Evolutionary conservation across 2,797 vertebrate species (phyloP).

Genomic region (Acanthiza pusilla): DNA sequence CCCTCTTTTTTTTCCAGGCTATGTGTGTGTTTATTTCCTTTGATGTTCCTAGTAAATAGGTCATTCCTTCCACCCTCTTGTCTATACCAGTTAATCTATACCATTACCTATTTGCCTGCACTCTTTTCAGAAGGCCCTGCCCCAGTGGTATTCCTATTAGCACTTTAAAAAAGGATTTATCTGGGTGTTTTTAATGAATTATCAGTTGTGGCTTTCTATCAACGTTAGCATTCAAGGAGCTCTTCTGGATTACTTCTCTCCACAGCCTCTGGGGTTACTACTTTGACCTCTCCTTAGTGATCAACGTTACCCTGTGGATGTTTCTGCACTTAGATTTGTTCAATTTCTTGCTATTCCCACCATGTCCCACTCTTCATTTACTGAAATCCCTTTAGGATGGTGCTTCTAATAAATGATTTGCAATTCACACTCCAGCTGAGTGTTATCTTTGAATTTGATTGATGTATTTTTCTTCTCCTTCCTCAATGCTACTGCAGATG

Average conservation of each 20-base stretch:
- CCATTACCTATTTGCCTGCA: neutral
- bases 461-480: conserved; percentile 30
- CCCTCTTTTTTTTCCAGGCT: neutral
- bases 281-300: neutral
- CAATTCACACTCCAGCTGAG: conserved; percentile 3
- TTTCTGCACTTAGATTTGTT: neutral
- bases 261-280: neutral
- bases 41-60: conserved; percentile 46
- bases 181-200: neutral
- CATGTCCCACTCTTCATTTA: conserved; percentile 14
- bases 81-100: conserved; percentile 29
- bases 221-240: neutral
- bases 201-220: neutral
- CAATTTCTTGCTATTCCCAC: conserved; percentile 11
- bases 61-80: neutral
- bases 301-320: neutral
- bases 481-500: neutral
- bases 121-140: neutral
- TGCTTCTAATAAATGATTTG: conserved; percentile 19
- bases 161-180: conserved; percentile 47
- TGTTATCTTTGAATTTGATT: conserved; percentile 24
- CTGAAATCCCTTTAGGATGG: conserved; percentile 35
- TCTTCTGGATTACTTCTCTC: neutral
- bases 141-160: conserved; percentile 7
- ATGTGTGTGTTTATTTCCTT: conserved; percentile 1